Evolutionary conservation across 2,888 invertebrate genomes (phyloP).

Genomic region (Lomographa bimaculata): DNA sequence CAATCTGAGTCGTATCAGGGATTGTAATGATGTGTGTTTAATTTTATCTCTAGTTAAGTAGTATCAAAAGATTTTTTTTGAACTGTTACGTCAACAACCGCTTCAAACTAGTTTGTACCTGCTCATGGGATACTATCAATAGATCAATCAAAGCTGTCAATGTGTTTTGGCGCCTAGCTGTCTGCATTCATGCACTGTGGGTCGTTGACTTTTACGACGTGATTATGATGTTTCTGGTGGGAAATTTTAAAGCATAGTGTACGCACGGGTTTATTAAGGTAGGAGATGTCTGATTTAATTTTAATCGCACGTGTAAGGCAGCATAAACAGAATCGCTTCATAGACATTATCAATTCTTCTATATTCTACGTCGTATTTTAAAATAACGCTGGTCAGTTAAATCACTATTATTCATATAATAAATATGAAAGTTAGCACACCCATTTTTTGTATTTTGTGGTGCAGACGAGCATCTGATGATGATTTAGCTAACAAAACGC

Average conservation of each 20-base stretch:
- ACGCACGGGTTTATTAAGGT: conserved; percentile 8
- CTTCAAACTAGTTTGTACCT: conserved; percentile 23
- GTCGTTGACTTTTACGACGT: conserved; percentile 48
- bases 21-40: too few relatives aligned
- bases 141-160: conserved; percentile 64
- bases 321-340: too few relatives aligned
- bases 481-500: too few relatives aligned
- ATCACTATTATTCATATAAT: too few relatives aligned
- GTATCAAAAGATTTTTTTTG: conserved; percentile 3
- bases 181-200: conserved; percentile 56
- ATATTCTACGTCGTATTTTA: too few relatives aligned
- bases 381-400: too few relatives aligned
- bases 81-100: conserved; percentile 13
- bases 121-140: conserved; percentile 40
- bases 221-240: conserved; percentile 25
- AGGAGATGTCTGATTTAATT: conserved; percentile 11
- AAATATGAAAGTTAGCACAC: too few relatives aligned
- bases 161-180: conserved; percentile 67
- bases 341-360: too few relatives aligned
- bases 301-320: conserved; percentile 7
- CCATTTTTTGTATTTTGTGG: too few relatives aligned
- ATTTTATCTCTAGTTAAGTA: conserved; percentile 1
- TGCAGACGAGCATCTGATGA: too few relatives aligned
- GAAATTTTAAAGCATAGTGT: conserved; percentile 19
- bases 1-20: too few relatives aligned